phyloP scores from a whole-genome alignment of 2,113 vertebrate species.

The Burhinus oedicnemus region DNA sequence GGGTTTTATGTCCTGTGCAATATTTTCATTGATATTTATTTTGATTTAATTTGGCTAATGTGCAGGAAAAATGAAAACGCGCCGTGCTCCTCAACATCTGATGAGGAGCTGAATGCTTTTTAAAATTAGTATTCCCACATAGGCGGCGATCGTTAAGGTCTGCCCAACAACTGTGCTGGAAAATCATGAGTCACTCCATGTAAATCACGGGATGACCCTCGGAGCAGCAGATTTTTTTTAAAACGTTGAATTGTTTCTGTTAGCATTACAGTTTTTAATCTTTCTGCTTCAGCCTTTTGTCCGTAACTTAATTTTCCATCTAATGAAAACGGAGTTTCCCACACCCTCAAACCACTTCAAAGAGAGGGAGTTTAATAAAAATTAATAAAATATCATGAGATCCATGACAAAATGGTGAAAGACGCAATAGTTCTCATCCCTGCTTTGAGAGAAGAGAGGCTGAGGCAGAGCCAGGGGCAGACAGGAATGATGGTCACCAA shows the following conservation, averaged over 20 bases:
- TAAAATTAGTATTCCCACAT: conserved; percentile 43
- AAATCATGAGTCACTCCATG: conserved; percentile 20
- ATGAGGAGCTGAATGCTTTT: conserved; percentile 29
- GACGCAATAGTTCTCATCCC: neutral
- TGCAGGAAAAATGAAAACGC: conserved; percentile 29
- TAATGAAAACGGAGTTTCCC: neutral
- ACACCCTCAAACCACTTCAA: neutral
- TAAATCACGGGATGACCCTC: conserved; percentile 11
- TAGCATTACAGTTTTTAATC: neutral
- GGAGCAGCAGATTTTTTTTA: neutral
- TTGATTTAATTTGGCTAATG: conserved; percentile 71
- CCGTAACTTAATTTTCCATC: neutral
- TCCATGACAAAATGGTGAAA: neutral
- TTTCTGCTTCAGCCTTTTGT: neutral
- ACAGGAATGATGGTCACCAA: neutral
- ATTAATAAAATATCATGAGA: neutral
- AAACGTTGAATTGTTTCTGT: neutral
- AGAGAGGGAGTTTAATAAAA: neutral
- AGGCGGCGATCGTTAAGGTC: conserved; percentile 8
- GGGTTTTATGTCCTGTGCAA: conserved; percentile 59
- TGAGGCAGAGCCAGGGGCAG: neutral
- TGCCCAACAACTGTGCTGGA: conserved; percentile 33
- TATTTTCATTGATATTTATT: conserved; percentile 68
- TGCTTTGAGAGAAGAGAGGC: neutral
- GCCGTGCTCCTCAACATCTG: conserved; percentile 33